A percentile compares a stretch with the other conserved stretches of the same genome.
phyloP scores from a whole-genome alignment of 2,888 invertebrate genomes.

The Lobophora halterata region DNA sequence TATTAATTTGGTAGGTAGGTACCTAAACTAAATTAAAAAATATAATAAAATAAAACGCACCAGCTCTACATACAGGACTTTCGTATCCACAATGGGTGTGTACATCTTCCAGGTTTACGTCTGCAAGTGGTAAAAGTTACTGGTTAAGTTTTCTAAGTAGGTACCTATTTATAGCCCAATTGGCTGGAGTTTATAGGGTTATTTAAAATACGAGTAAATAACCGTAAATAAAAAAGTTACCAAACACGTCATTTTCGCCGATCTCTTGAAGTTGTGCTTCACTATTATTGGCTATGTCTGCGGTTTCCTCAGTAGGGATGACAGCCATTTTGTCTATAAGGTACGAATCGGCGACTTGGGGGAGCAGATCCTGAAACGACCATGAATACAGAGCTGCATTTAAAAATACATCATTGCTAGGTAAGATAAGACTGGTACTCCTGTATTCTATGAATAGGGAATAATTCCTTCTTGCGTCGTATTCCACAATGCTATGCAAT shows the following conservation, averaged over 20 bases:
- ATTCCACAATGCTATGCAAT: too few species aligned
- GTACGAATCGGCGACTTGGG: slow-evolving; percentile 8
- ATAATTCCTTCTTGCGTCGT: too few species aligned
- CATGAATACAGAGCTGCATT: too few species aligned
- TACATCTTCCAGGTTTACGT: slow-evolving; percentile 13
- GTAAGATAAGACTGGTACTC: too few species aligned
- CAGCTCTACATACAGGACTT: slow-evolving; percentile 19
- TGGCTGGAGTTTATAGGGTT: too few species aligned
- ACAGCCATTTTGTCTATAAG: slow-evolving; percentile 11
- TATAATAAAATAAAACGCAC: slow-evolving; percentile 4
- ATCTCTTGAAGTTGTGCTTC: slow-evolving; percentile 25
- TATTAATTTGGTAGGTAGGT: not conserved
- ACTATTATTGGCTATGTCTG: slow-evolving; percentile 4
- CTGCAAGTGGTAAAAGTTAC: slow-evolving; percentile 18
- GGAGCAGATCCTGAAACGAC: slow-evolving; percentile 4
- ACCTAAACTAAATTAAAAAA: not conserved
- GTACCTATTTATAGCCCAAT: too few species aligned
- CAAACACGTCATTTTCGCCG: slow-evolving; percentile 32
- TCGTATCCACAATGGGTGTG: slow-evolving; percentile 26
- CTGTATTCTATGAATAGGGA: too few species aligned
- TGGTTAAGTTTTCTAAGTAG: too few species aligned
- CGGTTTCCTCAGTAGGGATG: slow-evolving; percentile 5
- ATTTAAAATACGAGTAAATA: too few species aligned
- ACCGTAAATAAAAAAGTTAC: slow-evolving; percentile 26
- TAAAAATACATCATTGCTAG: too few species aligned